Percentiles rank a stretch among this genome's conserved stretches.
Conservation (phyloP, 2,797 vertebrate genomes). For the Rhabdomys pumilio region DNA sequence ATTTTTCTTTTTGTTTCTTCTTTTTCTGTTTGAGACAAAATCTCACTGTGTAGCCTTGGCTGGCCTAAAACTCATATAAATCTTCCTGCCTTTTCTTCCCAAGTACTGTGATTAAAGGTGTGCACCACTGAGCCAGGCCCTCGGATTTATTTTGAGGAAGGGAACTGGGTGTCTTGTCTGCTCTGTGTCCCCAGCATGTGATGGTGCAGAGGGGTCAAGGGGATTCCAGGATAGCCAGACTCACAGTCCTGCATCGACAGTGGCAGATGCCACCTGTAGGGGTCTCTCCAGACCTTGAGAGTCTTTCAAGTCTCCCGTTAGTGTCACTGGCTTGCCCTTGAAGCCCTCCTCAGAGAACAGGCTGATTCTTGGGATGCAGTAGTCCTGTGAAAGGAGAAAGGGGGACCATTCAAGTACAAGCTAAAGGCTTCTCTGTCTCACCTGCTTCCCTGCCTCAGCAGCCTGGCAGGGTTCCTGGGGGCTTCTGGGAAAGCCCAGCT, state of each 20-base stretch:
- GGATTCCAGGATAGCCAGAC: constrained; percentile 75
- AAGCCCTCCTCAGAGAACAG: constrained; percentile 94
- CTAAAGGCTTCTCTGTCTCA: not conserved
- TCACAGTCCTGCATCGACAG: constrained; percentile 96
- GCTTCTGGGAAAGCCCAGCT: constrained; percentile 24
- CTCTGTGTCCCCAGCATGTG: not conserved
- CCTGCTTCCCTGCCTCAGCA: not conserved
- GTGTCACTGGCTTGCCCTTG: constrained; percentile 92
- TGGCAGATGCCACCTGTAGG: constrained; percentile 93
- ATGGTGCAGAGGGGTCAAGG: not conserved
- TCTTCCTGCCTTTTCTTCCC: not conserved
- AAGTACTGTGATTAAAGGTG: not conserved
- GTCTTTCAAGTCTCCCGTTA: constrained; percentile 93
- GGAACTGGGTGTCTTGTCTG: not conserved
- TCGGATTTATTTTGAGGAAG: not conserved
- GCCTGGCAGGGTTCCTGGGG: too few relatives aligned
- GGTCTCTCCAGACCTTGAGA: constrained; percentile 91
- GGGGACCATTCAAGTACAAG: not conserved
- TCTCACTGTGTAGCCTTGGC: not conserved
- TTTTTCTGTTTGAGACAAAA: not conserved
- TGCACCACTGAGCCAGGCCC: rapidly evolving
- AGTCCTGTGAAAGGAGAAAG: constrained; percentile 89
- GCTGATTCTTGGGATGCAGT: constrained; percentile 94
- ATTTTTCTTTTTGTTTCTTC: not conserved
- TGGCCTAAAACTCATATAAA: not conserved